Evolutionary conservation across 2,888 invertebrate genomes (phyloP).

Genomic region (Melipona bicolor): DNA sequence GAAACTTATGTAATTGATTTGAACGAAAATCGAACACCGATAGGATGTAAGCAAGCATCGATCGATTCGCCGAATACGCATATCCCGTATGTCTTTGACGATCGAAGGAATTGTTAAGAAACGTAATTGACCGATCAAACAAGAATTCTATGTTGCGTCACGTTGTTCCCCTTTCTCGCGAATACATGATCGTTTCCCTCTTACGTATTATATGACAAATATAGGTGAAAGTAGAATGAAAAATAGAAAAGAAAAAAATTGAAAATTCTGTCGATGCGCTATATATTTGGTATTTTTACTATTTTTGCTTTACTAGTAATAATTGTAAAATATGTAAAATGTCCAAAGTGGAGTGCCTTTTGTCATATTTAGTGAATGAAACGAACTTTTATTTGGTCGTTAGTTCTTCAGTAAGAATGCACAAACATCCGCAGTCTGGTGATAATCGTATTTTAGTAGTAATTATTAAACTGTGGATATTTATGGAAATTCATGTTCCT

Average conservation of each 20-base stretch:
- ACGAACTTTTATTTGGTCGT: no score
- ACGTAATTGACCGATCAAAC: not conserved
- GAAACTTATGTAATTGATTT: conserved; percentile 28
- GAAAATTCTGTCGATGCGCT: not conserved
- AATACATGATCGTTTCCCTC: not conserved
- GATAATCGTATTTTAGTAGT: no score
- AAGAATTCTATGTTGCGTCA: not conserved
- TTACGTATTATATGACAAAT: not conserved
- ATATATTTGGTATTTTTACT: not conserved
- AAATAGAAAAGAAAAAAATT: not conserved
- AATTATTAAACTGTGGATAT: no score
- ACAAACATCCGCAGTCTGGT: no score
- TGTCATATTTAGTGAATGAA: no score
- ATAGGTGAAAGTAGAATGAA: not conserved
- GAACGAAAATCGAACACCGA: conserved; percentile 31
- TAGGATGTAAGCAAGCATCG: not conserved
- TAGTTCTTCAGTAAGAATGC: no score
- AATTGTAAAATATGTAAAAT: not conserved
- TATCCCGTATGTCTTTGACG: not conserved
- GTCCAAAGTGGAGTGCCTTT: not conserved
- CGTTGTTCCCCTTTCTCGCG: not conserved
- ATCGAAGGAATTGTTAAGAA: no score
- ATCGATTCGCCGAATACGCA: not conserved
- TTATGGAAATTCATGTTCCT: no score
- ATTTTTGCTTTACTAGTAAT: not conserved